Base-by-base conservation (phyloP, 2,888 invertebrate genomes). In the Adelphocoris suturalis region DNA sequence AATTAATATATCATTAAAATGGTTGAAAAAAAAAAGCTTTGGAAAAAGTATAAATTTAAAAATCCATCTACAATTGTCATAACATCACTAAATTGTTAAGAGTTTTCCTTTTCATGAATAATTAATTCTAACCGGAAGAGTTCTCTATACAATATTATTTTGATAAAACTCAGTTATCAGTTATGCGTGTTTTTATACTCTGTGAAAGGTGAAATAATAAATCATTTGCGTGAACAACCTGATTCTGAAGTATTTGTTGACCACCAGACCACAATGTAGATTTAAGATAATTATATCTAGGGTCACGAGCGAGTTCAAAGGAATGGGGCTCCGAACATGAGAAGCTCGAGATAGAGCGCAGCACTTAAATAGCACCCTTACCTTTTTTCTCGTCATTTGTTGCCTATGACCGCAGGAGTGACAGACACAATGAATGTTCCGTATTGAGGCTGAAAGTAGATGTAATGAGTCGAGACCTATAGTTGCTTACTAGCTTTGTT, bases 141-240 rank as follows among this genome's bases (percentile, higher is more conserved):
- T 75, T 68, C 86, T 47, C 14, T 37, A 86, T 68, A 46, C 52
- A 48, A 48, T 88, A 55, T 88, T 88, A 78, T 88, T 88, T 78
- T 78, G 88, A 55, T 61, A 52, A 76, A 78, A 88, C 88, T 88
- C 78, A 28, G 78, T 88, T 88, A 52, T 88, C 78, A 28, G 78
- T 88, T 88, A 52, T 68, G 68, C 52, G 88, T 88, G 88, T 88
- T 76, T 88, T 88, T 78, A 82, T 88, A 88, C 80, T 78, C 88
- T 78, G 55, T 78, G 88, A 47, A 78, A 76, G 88, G 28, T 78
- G n/a, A 88, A 88, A 88, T 80, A 88, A 68, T 61, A 88, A 88
- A 88, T 88, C 37, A 48, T 48, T 75, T 86, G 86, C 86, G 86
- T 86, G 86, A 68, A 82, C 68, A 19, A 68, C 68, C 68, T 19